Base-by-base conservation (phyloP, 2,888 invertebrate species). In the Nipponacmea schrenckii region DNA sequence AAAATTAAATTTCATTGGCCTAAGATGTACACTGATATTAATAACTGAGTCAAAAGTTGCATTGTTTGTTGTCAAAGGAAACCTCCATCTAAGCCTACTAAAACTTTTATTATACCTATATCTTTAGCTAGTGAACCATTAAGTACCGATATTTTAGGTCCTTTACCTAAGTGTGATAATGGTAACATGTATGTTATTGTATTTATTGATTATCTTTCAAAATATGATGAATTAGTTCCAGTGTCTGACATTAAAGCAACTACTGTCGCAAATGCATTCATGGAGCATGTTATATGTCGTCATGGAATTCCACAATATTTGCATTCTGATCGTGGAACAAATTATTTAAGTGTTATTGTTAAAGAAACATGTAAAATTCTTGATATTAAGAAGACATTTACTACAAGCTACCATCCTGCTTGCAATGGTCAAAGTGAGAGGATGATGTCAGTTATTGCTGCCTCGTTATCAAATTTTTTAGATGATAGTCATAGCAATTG, bases 121-220 rank as follows among this genome's bases (percentile, higher is more conserved):
- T 27, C 62, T 17, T 26, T 62, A 12, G 68, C 62, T 15, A 68
- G 39, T 24, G 27, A 56, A 20, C 62, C 68, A 56, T 72, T 72
- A 14, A 72, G 72, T 48, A 72, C 69, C n/a, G 69, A 72, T 64
- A 67, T 72, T 20, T 44, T 72, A 24, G 69, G 69, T 26, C 72
- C 72, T 14, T 10, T 72, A 17, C 50, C 62, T 4, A 56, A 64
- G 7, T 67, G 27, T 45, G 24, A 56, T 26, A 68, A 68, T 65
- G 63, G 67, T 5, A 72, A 63, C 10, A 72, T 56, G 48, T 64
- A 64, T 48, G 56, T 72, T 8, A 31, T 68, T 10, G 68, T 72
- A 7, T 72, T 68, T 44, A 56, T 70, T 44, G 62, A 46, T 48
- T 66, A 72, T 63, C 48, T 72, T 7, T 69, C 69, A 2, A 72